A percentile compares a stretch with the other conserved stretches of the same genome.
Evolutionary conservation across 2,113 vertebrate species (phyloP).

Genomic region (Colaptes auratus): DNA sequence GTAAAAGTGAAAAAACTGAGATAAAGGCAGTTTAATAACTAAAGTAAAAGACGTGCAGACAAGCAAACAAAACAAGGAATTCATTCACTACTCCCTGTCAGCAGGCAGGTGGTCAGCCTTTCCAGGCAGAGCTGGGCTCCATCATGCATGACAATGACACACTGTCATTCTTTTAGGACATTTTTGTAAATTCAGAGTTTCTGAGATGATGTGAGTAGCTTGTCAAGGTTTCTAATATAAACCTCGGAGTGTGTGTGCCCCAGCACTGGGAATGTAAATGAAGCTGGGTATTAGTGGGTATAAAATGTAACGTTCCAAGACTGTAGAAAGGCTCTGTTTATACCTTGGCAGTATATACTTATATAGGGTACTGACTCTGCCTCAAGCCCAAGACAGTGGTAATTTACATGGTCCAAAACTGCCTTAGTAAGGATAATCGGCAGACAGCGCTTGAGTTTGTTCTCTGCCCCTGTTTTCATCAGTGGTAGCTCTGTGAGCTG

Average conservation of each 20-base stretch:
- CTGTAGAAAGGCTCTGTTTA: not conserved
- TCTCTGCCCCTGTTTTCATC: not conserved
- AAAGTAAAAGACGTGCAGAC: too few relatives aligned
- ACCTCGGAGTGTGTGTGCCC: too few relatives aligned
- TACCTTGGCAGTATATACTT: not conserved
- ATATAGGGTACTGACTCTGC: not conserved
- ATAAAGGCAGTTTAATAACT: too few relatives aligned
- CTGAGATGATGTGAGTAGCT: not conserved
- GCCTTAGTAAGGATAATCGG: not conserved
- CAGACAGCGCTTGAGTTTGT: not conserved
- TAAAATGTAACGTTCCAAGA: not conserved
- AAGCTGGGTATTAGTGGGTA: too few relatives aligned
- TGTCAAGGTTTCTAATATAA: not conserved
- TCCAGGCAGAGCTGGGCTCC: too few relatives aligned
- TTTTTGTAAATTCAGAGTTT: not conserved
- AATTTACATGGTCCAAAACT: not conserved
- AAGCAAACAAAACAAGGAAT: too few relatives aligned
- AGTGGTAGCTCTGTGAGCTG: not conserved
- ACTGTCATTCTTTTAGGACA: not conserved
- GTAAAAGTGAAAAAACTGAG: too few relatives aligned
- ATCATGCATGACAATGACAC: too few relatives aligned
- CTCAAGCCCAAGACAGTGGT: not conserved
- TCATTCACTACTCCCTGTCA: too few relatives aligned
- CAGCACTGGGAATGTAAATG: too few relatives aligned
- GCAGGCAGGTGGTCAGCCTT: too few relatives aligned